Percentiles rank a stretch among this genome's conserved stretches.
Evolutionary conservation across 2,888 invertebrate genomes (phyloP).

Genomic region (Eupithecia insigniata): DNA sequence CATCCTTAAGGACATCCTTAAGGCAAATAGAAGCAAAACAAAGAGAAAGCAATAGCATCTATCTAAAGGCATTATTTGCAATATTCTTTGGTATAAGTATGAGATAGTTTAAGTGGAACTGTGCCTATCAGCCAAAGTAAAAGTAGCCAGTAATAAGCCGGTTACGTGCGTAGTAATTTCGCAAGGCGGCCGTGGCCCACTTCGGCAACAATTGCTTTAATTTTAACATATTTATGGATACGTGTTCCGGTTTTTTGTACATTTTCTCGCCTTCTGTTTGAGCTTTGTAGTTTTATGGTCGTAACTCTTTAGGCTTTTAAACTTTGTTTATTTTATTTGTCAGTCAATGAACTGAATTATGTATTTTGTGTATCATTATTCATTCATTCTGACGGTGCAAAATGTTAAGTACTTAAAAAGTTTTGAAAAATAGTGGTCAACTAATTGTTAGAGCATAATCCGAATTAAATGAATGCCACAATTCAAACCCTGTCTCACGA

Average conservation of each 20-base stretch:
- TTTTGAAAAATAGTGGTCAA: not conserved
- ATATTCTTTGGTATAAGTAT: not conserved
- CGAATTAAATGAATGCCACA: not conserved
- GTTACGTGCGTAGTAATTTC: constrained; percentile 53
- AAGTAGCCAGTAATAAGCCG: constrained; percentile 54
- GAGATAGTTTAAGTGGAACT: constrained; percentile 20
- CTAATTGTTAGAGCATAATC: not conserved
- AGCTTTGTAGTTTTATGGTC: constrained; percentile 10
- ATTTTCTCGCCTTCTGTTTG: constrained; percentile 15
- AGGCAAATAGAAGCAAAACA: not conserved
- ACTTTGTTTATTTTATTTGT: not conserved
- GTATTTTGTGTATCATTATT: not conserved
- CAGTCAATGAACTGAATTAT: constrained; percentile 21
- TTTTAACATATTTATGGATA: constrained; percentile 43
- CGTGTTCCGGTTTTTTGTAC: constrained; percentile 36
- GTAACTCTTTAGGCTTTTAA: not conserved
- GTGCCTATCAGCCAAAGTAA: constrained; percentile 47
- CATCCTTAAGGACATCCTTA: not conserved
- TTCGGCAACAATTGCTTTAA: constrained; percentile 51
- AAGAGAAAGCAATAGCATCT: not conserved
- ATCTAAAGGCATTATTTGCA: not conserved
- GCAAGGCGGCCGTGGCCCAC: constrained; percentile 58
- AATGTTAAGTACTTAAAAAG: no score
- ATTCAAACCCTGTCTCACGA: not conserved
- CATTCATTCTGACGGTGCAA: not conserved